These are phyloP conservation scores for Stichodactyla mertensii DNA, from an alignment of 64 coral and sea anemone genomes.

Conservation along the genomic window DNA sequence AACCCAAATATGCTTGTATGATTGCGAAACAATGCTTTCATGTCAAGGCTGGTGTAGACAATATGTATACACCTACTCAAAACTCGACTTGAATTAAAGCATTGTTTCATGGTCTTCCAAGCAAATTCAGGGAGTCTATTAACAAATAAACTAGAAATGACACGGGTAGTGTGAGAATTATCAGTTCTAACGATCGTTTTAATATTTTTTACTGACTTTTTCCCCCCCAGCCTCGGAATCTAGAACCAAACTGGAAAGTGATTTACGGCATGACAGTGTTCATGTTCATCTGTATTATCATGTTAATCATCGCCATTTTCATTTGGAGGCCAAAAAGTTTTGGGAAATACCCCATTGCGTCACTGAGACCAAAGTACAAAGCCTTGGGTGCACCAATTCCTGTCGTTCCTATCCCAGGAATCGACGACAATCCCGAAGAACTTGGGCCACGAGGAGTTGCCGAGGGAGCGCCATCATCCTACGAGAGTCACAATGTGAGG, in stretches of 20 bases:
- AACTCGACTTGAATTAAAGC: too few species aligned
- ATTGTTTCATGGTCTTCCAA: too few species aligned
- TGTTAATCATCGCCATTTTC: slow-evolving; percentile 89
- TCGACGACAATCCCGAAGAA: slow-evolving; percentile 78
- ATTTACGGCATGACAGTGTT: slow-evolving; percentile 93
- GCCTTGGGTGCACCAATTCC: slow-evolving; percentile 88
- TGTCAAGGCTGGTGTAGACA: too few species aligned
- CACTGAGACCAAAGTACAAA: slow-evolving; percentile 94
- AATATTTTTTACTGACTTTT: background rate
- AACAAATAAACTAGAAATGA: too few species aligned
- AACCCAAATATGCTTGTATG: too few species aligned
- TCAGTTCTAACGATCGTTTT: background rate
- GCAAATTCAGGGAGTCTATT: too few species aligned
- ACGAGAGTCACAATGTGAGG: slow-evolving; percentile 69
- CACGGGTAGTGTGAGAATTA: too few species aligned
- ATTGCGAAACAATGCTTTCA: too few species aligned
- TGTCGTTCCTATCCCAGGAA: slow-evolving; percentile 90
- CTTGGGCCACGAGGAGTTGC: slow-evolving; percentile 83
- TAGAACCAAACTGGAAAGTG: slow-evolving; percentile 84
- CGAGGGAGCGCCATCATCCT: slow-evolving; percentile 66
- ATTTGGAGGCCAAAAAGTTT: slow-evolving; percentile 98
- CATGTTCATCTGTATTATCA: slow-evolving; percentile 88
- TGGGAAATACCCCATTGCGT: slow-evolving; percentile 72
- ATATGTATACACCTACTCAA: too few species aligned
- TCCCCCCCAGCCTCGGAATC: slow-evolving; percentile 67